Base-by-base conservation (phyloP, 2,113 vertebrate species). In the Carassius gibelio region DNA sequence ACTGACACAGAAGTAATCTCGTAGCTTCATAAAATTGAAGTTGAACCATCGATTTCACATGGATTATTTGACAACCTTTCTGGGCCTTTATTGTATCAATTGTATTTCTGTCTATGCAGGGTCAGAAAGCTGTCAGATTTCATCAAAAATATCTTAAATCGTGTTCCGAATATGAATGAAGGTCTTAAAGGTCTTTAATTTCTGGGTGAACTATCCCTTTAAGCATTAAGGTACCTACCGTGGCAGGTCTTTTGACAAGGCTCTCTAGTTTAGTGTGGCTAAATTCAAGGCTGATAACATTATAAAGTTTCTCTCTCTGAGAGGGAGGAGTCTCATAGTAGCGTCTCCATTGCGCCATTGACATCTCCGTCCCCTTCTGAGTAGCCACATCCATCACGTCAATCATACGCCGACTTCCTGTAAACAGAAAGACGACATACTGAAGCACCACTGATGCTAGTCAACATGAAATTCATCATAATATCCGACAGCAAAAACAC, bases 361-460 rank as follows among this genome's bases (percentile, higher is more conserved):
- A 99, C 98, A 99, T 99, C 92, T 99, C 98, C 0, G 99, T 99
- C 75, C 97, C 98, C 85, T 97, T 96, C 93, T 99, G 98, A 0
- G 98, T 99, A 91, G 97, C 97, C 87, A 99, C 98, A 2, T 99
- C 98, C 98, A 99, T 99, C 88, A 99, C 98, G 0, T 99, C 98
- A 72, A 99, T 96, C 92, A 99, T 96, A 36, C 98, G 94, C 23
- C 96, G 94, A 92, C 98, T 99, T 89, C 98, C 98, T 99, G 92
- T 36, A 75, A 85, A 61, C 11, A 86, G 5, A 88, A 30, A 30
- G 38, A 57, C 5, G 9, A 38, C 17, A n/a, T 17, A 7, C 4
- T 55, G 30, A 17, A 21, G 36, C 14, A 42, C 10, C 59, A 66
- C 26, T 75, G 14, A 38, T 38, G 52, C 38, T 3, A 30, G 4